These are phyloP conservation scores for Bombylius discolor DNA, from an alignment of 2,888 invertebrate genomes.

Conservation along the genomic window DNA sequence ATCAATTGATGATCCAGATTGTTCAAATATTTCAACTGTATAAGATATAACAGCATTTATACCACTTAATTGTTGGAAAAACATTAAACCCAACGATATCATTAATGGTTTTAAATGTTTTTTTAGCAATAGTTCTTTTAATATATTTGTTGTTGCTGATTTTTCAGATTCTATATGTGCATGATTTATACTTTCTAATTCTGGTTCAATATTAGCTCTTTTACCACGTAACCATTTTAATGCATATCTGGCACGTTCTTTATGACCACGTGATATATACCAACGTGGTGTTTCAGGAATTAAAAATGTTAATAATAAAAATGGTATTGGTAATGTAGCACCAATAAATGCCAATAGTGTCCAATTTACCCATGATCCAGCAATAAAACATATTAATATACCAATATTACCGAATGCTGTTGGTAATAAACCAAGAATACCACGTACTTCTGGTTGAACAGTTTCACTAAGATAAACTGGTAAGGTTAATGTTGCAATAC, in stretches of 20 bases:
- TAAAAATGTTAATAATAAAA: conserved; percentile 61
- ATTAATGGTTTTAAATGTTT: conserved; percentile 63
- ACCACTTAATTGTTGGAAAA: conserved; percentile 89
- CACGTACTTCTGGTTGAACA: conserved; percentile 81
- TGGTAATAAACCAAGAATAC: conserved; percentile 74
- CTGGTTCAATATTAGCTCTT: conserved; percentile 61
- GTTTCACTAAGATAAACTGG: conserved; percentile 92
- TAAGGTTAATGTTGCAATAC: conserved; percentile 70
- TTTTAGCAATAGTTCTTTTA: conserved; percentile 51
- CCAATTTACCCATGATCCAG: conserved; percentile 72
- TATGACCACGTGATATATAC: conserved; percentile 66
- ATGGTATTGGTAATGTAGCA: conserved; percentile 61
- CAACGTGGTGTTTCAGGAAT: conserved; percentile 91
- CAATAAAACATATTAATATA: conserved; percentile 63
- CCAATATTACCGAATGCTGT: conserved; percentile 74
- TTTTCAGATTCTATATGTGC: conserved; percentile 57
- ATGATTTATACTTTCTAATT: conserved; percentile 60
- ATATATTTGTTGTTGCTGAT: conserved; percentile 43
- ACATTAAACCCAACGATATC: conserved; percentile 79
- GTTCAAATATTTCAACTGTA: conserved; percentile 71
- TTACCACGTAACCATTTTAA: conserved; percentile 74
- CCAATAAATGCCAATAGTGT: conserved; percentile 66
- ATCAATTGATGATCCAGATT: conserved; percentile 67
- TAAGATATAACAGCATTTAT: conserved; percentile 96
- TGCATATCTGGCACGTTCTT: conserved; percentile 61